phyloP scores from a whole-genome alignment of 2,113 vertebrate species.

The Myotis davidii region DNA sequence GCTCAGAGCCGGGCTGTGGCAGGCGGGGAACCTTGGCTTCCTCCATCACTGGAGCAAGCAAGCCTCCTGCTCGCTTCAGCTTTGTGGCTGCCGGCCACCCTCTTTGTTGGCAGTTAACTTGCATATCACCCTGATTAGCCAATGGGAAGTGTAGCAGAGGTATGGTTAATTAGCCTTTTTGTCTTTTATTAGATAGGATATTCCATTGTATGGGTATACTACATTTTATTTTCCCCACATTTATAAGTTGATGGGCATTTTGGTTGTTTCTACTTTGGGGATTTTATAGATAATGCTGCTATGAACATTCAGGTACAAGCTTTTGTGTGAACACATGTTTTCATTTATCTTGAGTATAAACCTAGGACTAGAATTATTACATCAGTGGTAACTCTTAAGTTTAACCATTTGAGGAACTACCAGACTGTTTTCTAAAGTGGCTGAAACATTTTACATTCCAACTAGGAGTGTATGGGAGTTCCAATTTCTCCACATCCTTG shows the following conservation, averaged over 20 bases:
- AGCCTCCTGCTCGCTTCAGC: no score
- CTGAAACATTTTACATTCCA: constrained; percentile 8
- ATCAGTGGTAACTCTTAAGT: neutral
- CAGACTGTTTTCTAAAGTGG: neutral
- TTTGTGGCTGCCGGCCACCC: no score
- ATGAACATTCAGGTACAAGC: neutral
- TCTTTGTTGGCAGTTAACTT: no score
- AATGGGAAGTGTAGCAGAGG: no score
- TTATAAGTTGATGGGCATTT: neutral
- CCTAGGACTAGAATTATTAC: neutral
- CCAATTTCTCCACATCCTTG: neutral
- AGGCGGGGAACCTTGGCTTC: no score
- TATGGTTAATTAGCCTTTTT: no score
- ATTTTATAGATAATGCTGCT: constrained; percentile 9
- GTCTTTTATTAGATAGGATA: neutral
- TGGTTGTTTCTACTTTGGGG: neutral
- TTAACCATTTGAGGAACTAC: neutral
- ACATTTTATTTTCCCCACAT: neutral
- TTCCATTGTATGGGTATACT: neutral
- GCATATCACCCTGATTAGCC: no score
- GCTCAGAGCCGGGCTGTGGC: no score
- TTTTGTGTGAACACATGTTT: constrained; percentile 5
- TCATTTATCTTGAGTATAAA: neutral
- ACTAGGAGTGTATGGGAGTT: neutral
- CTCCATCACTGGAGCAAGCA: no score